Evolutionary conservation across 2,888 invertebrate species (phyloP).

Genomic region (Habrosyne pyritoides): DNA sequence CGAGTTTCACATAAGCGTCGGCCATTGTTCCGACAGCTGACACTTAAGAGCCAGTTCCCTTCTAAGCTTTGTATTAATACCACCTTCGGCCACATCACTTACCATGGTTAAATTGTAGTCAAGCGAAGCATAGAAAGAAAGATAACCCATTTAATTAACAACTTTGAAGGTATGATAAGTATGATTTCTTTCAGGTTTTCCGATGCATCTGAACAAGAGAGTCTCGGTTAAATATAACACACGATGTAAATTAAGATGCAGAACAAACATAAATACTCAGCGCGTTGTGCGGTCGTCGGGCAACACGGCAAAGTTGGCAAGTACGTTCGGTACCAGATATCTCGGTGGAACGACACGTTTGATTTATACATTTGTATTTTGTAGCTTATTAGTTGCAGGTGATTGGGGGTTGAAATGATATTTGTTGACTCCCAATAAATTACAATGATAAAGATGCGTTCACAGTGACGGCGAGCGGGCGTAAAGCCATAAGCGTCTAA

Average conservation of each 20-base stretch:
- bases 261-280: slow-evolving; percentile 65
- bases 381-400: not conserved
- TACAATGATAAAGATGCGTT: not conserved
- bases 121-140: too few species aligned
- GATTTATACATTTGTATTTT: not conserved
- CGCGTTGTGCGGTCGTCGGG: slow-evolving; percentile 58
- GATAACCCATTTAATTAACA: too few species aligned
- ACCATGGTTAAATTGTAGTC: too few species aligned
- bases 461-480: not conserved
- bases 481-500: not conserved
- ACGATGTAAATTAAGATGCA: slow-evolving; percentile 20
- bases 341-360: not conserved
- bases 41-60: too few species aligned
- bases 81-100: too few species aligned
- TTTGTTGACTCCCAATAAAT: not conserved
- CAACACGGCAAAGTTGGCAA: slow-evolving; percentile 18
- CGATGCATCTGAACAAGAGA: slow-evolving; percentile 48
- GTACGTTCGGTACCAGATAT: not conserved
- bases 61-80: too few species aligned
- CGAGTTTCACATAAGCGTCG: too few species aligned
- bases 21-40: too few species aligned
- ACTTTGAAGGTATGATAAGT: too few species aligned
- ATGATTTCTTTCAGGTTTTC: slow-evolving; percentile 46
- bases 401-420: not conserved
- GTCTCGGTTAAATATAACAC: slow-evolving; percentile 50